Conservation (phyloP, 2,113 vertebrate genomes). For the Macrotus californicus region DNA sequence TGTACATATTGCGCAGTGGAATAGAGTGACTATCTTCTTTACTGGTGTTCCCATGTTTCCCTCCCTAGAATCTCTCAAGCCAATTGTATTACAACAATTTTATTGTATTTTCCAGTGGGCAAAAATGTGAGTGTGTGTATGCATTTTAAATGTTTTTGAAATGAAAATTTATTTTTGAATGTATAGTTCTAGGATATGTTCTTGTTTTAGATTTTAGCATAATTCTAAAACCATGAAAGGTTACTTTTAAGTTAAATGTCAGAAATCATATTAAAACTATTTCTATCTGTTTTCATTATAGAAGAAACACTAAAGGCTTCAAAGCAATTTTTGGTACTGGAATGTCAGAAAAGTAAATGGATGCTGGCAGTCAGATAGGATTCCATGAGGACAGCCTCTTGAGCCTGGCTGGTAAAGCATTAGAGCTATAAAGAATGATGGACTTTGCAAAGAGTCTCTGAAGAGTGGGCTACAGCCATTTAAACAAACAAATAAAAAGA, state of each 20-base stretch:
- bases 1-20: neutral
- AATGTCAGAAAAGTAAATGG: constrained; percentile 31
- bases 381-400: neutral
- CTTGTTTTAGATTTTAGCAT: neutral
- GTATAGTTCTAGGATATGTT: neutral
- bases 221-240: neutral
- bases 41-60: neutral
- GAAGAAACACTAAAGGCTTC: neutral
- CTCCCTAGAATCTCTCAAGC: neutral
- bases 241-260: constrained; percentile 11
- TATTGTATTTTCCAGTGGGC: neutral
- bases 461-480: neutral
- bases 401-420: neutral
- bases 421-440: neutral
- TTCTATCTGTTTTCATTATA: neutral
- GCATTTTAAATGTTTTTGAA: neutral
- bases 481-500: neutral
- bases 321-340: constrained; percentile 28
- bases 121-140: neutral
- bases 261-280: neutral
- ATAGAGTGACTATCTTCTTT: neutral
- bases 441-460: neutral
- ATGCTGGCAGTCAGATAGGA: neutral
- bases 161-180: neutral
- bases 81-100: neutral